phyloP scores from a whole-genome alignment of 2,888 invertebrate genomes.

The Eupsilia transversa region DNA sequence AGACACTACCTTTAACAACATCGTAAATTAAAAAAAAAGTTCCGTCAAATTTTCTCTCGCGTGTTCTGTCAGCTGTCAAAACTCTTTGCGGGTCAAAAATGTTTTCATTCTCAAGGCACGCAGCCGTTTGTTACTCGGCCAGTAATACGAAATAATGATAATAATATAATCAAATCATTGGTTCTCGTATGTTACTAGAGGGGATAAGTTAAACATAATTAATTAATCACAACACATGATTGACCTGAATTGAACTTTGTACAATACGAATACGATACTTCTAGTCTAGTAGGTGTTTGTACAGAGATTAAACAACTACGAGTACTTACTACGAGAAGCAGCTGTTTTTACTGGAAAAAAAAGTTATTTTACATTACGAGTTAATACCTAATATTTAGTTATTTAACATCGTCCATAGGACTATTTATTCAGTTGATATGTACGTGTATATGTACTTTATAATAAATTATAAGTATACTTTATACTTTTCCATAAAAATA shows the following conservation, averaged over 20 bases:
- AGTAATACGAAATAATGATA: slow-evolving; percentile 8
- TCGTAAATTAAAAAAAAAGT: slow-evolving; percentile 25
- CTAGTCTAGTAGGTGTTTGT: slow-evolving; percentile 5
- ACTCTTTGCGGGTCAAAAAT: slow-evolving; percentile 3
- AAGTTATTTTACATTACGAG: background rate
- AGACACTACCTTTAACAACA: slow-evolving; percentile 29
- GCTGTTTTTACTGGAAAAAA: background rate
- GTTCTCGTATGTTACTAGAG: slow-evolving; percentile 12
- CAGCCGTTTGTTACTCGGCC: background rate
- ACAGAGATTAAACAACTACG: background rate
- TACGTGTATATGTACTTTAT: no score
- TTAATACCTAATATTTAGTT: background rate
- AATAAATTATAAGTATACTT: no score
- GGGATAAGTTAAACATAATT: slow-evolving; percentile 29
- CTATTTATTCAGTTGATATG: background rate
- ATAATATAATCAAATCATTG: slow-evolving; percentile 5
- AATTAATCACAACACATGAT: slow-evolving; percentile 21
- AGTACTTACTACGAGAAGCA: background rate
- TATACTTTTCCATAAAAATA: no score
- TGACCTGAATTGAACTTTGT: slow-evolving; percentile 42
- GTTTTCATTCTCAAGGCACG: background rate
- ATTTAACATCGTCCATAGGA: background rate
- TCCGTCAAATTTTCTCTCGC: slow-evolving; percentile 25
- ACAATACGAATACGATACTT: slow-evolving; percentile 15
- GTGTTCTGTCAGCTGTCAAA: background rate